Conservation (phyloP, 2,888 invertebrate genomes). For the Archaeoteleia sp. region DNA sequence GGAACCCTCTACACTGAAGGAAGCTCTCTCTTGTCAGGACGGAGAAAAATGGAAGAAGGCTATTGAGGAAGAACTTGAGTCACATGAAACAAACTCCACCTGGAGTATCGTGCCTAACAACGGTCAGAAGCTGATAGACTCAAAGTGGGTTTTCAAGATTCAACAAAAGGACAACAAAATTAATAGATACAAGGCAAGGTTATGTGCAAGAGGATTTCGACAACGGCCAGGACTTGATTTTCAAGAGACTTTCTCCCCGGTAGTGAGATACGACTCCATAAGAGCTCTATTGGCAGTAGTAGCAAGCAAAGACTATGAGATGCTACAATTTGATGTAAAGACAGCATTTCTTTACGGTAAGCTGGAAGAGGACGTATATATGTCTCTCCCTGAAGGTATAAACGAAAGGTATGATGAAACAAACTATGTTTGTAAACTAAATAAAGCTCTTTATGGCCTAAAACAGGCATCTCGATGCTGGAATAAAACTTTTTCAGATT, state of each 20-base stretch:
- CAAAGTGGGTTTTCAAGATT: conserved; percentile 16
- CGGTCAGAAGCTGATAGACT: neutral
- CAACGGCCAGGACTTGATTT: conserved; percentile 5
- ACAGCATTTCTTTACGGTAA: conserved; percentile 39
- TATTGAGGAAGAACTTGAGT: neutral
- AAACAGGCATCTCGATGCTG: conserved; percentile 66
- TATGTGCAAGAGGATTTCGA: conserved; percentile 21
- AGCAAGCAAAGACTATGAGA: neutral
- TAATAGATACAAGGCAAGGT: conserved; percentile 20
- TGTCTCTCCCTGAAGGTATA: conserved; percentile 47
- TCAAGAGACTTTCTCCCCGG: neutral
- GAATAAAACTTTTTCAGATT: conserved; percentile 58
- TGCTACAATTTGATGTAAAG: conserved; percentile 36
- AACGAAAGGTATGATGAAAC: neutral
- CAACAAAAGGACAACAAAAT: neutral
- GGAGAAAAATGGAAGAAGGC: neutral
- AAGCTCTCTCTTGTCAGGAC: conserved; percentile 13
- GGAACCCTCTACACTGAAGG: conserved; percentile 13
- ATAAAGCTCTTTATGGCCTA: conserved; percentile 65
- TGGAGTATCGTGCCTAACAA: conserved; percentile 1
- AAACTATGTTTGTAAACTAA: conserved; percentile 60
- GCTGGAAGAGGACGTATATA: conserved; percentile 39
- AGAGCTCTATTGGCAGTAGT: neutral
- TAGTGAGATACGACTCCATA: neutral
- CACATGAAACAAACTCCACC: conserved; percentile 12